Evolutionary conservation across 2,888 invertebrate species (phyloP).

Genomic region (Alviniconcha strummeri): DNA sequence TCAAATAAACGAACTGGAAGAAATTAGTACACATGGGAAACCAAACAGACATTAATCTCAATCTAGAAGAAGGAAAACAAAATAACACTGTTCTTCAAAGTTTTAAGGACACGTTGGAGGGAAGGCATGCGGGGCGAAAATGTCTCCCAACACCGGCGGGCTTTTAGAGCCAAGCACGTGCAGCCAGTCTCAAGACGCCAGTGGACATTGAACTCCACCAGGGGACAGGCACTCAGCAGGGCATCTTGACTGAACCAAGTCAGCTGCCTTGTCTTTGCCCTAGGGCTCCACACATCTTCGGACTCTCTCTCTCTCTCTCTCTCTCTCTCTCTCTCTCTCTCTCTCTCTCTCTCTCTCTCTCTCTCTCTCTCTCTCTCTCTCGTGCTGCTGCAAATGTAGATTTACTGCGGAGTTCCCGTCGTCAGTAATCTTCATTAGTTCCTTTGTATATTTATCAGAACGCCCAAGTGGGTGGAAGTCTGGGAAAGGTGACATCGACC

Average conservation of each 20-base stretch:
- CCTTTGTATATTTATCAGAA: no score
- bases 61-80: neutral
- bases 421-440: no score
- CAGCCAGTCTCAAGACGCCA: neutral
- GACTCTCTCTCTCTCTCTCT: neutral
- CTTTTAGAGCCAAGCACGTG: neutral
- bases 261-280: no score
- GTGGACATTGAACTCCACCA: constrained; percentile 2
- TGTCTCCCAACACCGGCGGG: neutral
- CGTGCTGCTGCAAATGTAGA: no score
- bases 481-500: no score
- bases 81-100: neutral
- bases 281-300: neutral
- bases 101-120: neutral
- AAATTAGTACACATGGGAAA: no score
- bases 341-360: constrained; percentile 27
- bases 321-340: constrained; percentile 24
- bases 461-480: no score
- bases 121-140: neutral
- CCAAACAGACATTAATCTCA: neutral
- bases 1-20: no score
- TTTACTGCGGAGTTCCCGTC: no score
- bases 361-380: no score
- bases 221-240: neutral
- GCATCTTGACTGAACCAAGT: neutral